Percentiles rank a stretch among this genome's conserved stretches.
phyloP scores from a whole-genome alignment of 2,888 invertebrate genomes.

The Neoaliturus tenellus region DNA sequence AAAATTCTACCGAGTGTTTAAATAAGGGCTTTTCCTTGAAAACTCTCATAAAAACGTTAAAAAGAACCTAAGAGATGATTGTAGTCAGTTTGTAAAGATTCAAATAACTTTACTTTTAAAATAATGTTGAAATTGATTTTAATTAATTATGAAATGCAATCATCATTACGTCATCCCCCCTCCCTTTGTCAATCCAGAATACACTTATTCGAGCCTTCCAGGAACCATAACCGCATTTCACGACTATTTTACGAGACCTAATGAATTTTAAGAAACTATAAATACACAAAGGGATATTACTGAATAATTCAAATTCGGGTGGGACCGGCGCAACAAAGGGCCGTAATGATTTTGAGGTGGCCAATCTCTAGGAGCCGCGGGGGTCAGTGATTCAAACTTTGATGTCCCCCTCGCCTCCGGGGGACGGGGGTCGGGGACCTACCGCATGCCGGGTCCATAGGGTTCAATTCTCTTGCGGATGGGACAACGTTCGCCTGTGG shows the following conservation, averaged over 20 bases:
- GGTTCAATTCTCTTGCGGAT: neutral
- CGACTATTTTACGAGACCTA: neutral
- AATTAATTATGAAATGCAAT: too few species aligned
- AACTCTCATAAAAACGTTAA: too few species aligned
- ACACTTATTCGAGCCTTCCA: neutral
- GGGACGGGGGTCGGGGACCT: neutral
- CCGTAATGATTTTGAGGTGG: neutral
- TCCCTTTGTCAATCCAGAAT: too few species aligned
- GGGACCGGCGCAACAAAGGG: neutral
- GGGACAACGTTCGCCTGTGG: too few species aligned
- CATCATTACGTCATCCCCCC: too few species aligned
- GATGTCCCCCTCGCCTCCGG: neutral
- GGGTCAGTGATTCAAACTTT: neutral
- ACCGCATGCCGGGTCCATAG: neutral
- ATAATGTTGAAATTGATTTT: too few species aligned
- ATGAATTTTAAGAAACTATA: neutral
- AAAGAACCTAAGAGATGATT: too few species aligned
- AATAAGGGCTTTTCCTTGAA: too few species aligned
- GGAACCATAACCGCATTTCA: slow-evolving; percentile 8
- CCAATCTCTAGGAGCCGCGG: neutral
- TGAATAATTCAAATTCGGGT: slow-evolving; percentile 10
- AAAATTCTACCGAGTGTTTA: too few species aligned
- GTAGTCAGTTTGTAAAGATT: too few species aligned
- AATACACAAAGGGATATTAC: slow-evolving; percentile 16
- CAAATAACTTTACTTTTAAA: too few species aligned